Percentiles rank a stretch among this genome's conserved stretches.
These are phyloP conservation scores for Passer domesticus DNA, from an alignment of 2,113 vertebrate species.

Conservation along the genomic window DNA sequence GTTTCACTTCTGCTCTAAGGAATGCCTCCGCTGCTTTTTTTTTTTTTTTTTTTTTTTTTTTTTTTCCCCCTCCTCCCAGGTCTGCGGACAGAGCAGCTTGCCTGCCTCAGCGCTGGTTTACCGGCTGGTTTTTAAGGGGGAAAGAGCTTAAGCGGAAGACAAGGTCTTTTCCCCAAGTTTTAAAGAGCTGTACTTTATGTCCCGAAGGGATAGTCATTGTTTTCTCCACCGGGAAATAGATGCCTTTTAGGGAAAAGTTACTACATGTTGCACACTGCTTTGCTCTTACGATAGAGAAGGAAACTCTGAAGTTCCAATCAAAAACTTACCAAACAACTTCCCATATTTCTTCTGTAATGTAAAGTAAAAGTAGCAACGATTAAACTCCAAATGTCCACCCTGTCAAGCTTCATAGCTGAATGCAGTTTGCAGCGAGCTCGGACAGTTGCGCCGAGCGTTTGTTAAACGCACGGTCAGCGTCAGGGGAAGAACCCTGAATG, in stretches of 20 bases:
- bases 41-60: neutral
- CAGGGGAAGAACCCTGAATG: neutral
- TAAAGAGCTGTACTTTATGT: neutral
- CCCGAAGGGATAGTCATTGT: neutral
- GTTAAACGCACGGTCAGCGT: neutral
- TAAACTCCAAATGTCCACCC: neutral
- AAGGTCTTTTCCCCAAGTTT: neutral
- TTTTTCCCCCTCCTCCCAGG: neutral
- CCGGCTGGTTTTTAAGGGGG: neutral
- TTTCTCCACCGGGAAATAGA: neutral
- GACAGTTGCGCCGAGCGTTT: neutral
- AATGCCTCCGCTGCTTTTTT: neutral
- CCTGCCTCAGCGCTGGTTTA: neutral
- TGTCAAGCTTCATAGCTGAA: neutral
- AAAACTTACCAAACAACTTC: neutral
- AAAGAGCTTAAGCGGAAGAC: neutral
- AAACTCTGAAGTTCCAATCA: neutral
- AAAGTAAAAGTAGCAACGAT: neutral
- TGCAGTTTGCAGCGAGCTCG: neutral
- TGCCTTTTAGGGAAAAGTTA: neutral
- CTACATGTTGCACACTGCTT: neutral
- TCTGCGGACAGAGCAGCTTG: neutral
- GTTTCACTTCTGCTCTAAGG: constrained; percentile 29
- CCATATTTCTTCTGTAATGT: neutral
- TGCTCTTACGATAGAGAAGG: neutral